These are phyloP conservation scores for Tetraodon nigroviridis DNA, from an alignment of 2,113 vertebrate species.

Conservation along the genomic window DNA sequence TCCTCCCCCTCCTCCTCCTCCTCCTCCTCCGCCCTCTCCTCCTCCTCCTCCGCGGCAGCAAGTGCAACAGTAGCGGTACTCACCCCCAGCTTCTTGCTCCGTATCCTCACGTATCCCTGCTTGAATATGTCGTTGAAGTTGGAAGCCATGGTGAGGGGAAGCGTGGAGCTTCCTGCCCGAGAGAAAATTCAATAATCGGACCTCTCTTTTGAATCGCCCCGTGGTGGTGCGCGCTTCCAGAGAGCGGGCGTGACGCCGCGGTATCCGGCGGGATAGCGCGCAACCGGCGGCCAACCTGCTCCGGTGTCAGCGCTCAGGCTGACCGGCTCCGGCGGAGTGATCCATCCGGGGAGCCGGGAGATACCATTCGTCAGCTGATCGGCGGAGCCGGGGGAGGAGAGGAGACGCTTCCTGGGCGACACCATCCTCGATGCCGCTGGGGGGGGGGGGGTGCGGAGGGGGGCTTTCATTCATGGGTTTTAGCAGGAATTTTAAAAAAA, in stretches of 20 bases:
- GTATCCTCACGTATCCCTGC: constrained; percentile 96
- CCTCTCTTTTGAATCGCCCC: constrained; percentile 6
- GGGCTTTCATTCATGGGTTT: neutral
- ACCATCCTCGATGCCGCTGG: constrained; percentile 60
- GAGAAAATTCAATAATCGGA: constrained; percentile 12
- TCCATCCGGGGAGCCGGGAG: constrained; percentile 69
- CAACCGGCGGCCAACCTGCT: constrained; percentile 59
- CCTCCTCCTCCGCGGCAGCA: constrained; percentile 29
- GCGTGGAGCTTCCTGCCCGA: constrained; percentile 40
- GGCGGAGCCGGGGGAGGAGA: neutral
- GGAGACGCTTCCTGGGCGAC: constrained; percentile 72
- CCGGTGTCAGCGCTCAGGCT: constrained; percentile 62
- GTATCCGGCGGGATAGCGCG: constrained; percentile 43
- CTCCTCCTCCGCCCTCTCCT: neutral
- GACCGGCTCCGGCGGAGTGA: constrained; percentile 64
- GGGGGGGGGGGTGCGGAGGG: constrained; percentile 15
- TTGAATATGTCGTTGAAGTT: constrained; percentile 99
- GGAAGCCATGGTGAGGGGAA: constrained; percentile 84
- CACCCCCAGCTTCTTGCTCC: constrained; percentile 98
- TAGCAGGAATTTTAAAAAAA: too few relatives aligned
- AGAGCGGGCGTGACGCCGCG: constrained; percentile 32
- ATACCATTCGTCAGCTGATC: constrained; percentile 68
- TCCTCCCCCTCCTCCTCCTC: constrained; percentile 8
- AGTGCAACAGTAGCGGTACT: constrained; percentile 72
- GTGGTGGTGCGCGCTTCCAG: constrained; percentile 7